Evolutionary conservation across 2,797 vertebrate species (phyloP), one percentile per base, ranked within the genome.

Genomic region (Parambassis ranga): DNA sequence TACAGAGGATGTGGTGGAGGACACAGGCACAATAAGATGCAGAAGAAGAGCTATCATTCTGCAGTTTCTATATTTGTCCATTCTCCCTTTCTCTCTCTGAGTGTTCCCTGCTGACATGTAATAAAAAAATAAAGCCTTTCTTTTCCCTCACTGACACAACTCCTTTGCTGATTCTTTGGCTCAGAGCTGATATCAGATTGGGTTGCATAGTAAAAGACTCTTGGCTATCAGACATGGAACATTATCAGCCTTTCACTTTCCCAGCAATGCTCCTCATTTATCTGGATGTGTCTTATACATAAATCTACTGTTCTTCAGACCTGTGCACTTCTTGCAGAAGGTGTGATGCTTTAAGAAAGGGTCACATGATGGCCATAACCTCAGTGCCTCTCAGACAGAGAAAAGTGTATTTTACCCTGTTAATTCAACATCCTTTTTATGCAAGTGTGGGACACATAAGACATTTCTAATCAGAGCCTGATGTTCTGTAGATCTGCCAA

Each of bases 221-320:
- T 79, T 86, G 83, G 83, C 81, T 84, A 68, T 32, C 30, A 46
- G 41, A 36, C 50, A 41, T 62, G 48, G 18, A 46, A 56, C 44
- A 76, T 73, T 74, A 79, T 85, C 38, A 26, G 47, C 16, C 32
- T 74, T 72, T 81, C 44, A 57, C 59, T 70, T 81, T 88, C 76
- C 58, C 72, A 81, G 38, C 9, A 16, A 57, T 53, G 30, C 69
- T 62, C 37, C 65, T 70, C 59, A 78, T 85, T 82, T 72, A 72
- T 86, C 60, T 78, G 30, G 22, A 77, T 48, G 27, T 60, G 63
- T 79, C 30, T 73, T 37, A 70, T 31, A 57, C 24, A 79, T 81
- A 87, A 85, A 86, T 86, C 65, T 76, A 43, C 46, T 19, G 11
- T 30, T 31, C 22, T 33, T 28, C 5, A 57, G 42, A 66, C 51